Evolutionary conservation across 2,113 vertebrate genomes (phyloP), one percentile per base, ranked within the genome.

Genomic region (Ammodytes dubius): DNA sequence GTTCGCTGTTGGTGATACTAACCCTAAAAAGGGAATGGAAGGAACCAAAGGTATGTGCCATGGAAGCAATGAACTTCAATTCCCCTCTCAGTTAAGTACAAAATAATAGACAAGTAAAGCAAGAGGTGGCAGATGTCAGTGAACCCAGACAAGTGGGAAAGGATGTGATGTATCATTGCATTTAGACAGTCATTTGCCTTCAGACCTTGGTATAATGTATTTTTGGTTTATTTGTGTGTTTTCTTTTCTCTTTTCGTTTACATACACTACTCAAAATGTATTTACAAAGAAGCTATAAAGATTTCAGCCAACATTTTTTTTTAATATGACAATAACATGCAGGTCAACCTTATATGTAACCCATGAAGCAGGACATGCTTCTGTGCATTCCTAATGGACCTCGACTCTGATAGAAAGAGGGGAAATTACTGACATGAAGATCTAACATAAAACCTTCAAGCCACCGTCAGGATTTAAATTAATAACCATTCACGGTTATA

Each of bases 21-120:
- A 42, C 1, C 14, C 10, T 50, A 19, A 67, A 52, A 47, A 43
- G 14, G 2, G 8, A 77, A 46, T 2, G 13, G n/a, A 65, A 52
- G 52, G n/a, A 78, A 47, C 42, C 43, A 64, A 64, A 42, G 6
- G 52, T 35, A 27, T 52, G 42, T 17, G 40, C 40, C 58, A 39
- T 9, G 7, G 11, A 74, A 57, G 40, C 43, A 74, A 43, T 82
- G 56, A 85, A 76, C 79, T 82, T 74, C 40, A 50, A 43, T 40
- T 43, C 56, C 35, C 56, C 52, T 63, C 40, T 89, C 61, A 49
- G 56, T 75, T 64, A 70, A 72, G 61, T 67, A 14, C 52, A 54
- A 46, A 53, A 40, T 59, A 72, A 79, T 45, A 60, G 58, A 77
- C 63, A 71, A 80, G 71, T 54, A 75, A 88, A 80, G 60, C 67